Base-by-base conservation (phyloP, 2,113 vertebrate species). In the Lamprotornis superbus region DNA sequence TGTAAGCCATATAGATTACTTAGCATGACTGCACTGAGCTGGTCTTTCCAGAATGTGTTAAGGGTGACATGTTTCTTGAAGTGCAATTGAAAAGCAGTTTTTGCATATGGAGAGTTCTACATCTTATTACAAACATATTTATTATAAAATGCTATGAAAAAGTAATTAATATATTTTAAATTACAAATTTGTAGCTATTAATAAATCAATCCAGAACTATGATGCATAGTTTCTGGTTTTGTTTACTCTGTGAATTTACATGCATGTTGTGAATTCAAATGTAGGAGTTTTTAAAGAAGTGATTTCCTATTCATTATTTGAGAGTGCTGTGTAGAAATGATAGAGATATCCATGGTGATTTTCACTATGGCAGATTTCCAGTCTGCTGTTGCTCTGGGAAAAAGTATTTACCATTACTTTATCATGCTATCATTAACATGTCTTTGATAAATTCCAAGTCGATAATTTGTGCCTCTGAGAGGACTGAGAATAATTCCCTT, bases 391-490 rank as follows among this genome's bases (percentile, higher is more conserved):
- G 50, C 68, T 88, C 16, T 46, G 59, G 61, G 71, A 68, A 57
- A 15, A 80, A 53, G 33, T 77, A 70, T 91, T 91, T 93, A 46
- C 87, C 17, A n/a, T 78, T 89, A 52, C 63, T 93, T 83, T 95
- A 70, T 70, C 30, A 71, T 75, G 42, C 69, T 71, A 7, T 84
- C 61, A 39, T 94, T 87, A 78, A 42, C 20, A 39, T 55, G 39
- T 67, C 84, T 80, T 87, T 91, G 77, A 89, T 95, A 57, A 70
- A 93, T 91, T 83, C 35, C 25, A 2, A 79, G 78, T 85, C 63
- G 78, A 39, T 83, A 65, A 88, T 94, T 65, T 90, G 35, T 92
- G 75, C 39, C 68, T 92, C 86, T 90, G 63, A 19, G 47, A 85
- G 50, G 71, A 77, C 64, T 67, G 30, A 47, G 55, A 67, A 65